A percentile compares a stretch with the other conserved stretches of the same genome.
Conservation (phyloP, 2,888 invertebrate genomes). For the Clistopyga incitator region DNA sequence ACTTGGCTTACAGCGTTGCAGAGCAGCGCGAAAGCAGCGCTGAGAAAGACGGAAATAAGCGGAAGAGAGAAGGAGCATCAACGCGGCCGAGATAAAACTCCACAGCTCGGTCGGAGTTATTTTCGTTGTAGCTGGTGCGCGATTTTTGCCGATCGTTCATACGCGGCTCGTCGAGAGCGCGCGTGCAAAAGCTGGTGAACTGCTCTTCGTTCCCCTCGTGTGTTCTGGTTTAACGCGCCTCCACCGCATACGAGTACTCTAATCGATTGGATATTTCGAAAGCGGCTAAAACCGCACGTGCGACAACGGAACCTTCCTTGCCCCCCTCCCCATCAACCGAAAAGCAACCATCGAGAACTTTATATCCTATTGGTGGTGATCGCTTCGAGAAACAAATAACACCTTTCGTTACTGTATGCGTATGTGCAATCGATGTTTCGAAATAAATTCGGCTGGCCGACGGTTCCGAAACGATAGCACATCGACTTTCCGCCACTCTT, state of each 20-base stretch:
- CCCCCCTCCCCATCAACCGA: background rate
- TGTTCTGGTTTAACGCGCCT: conserved; percentile 26
- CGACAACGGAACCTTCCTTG: conserved; percentile 50
- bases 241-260: conserved; percentile 29
- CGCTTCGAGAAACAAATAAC: conserved; percentile 28
- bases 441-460: conserved; percentile 6
- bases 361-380: conserved; percentile 39
- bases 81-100: conserved; percentile 56
- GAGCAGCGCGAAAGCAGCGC: conserved; percentile 10
- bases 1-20: conserved; percentile 39
- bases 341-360: conserved; percentile 47
- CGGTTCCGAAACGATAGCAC: background rate
- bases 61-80: conserved; percentile 26
- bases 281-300: conserved; percentile 57
- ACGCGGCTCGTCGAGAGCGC: conserved; percentile 2
- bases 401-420: background rate
- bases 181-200: conserved; percentile 18
- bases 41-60: conserved; percentile 21
- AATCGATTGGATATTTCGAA: conserved; percentile 61
- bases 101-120: conserved; percentile 54
- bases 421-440: background rate
- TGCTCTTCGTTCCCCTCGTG: conserved; percentile 5
- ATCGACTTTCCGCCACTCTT: background rate
- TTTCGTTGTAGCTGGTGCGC: conserved; percentile 54
- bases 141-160: conserved; percentile 57